These are phyloP conservation scores for Smittia aterrima DNA, from an alignment of 2,888 invertebrate genomes.

Conservation along the genomic window DNA sequence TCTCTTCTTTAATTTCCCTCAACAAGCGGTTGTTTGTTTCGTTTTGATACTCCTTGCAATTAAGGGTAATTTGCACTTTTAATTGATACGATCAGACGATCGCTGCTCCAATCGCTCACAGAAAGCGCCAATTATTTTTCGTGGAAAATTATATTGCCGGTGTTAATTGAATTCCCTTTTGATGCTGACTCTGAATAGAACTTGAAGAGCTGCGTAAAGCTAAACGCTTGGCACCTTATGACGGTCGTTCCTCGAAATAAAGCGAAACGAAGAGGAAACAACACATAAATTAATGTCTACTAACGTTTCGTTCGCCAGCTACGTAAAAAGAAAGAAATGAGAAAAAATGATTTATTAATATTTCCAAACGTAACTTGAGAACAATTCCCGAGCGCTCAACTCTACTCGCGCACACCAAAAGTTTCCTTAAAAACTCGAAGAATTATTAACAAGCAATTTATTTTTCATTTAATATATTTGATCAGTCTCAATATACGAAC, in stretches of 20 bases:
- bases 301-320: no score
- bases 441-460: slow-evolving; percentile 36
- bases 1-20: background rate
- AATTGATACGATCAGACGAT: slow-evolving; percentile 35
- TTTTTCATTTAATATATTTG: slow-evolving; percentile 36
- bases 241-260: background rate
- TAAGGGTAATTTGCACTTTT: slow-evolving; percentile 35
- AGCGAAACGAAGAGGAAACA: background rate
- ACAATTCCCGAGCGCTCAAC: background rate
- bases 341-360: no score
- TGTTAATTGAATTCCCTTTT: background rate
- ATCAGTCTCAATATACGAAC: slow-evolving; percentile 36
- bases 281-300: background rate
- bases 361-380: no score
- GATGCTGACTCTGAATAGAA: background rate
- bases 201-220: background rate
- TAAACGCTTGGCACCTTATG: background rate
- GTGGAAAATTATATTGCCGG: background rate
- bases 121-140: background rate
- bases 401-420: background rate
- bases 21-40: background rate
- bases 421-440: background rate
- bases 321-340: no score
- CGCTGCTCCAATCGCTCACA: background rate
- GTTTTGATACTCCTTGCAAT: slow-evolving; percentile 25